Conservation (phyloP, 2,113 vertebrate genomes). For the Laticauda colubrina region DNA sequence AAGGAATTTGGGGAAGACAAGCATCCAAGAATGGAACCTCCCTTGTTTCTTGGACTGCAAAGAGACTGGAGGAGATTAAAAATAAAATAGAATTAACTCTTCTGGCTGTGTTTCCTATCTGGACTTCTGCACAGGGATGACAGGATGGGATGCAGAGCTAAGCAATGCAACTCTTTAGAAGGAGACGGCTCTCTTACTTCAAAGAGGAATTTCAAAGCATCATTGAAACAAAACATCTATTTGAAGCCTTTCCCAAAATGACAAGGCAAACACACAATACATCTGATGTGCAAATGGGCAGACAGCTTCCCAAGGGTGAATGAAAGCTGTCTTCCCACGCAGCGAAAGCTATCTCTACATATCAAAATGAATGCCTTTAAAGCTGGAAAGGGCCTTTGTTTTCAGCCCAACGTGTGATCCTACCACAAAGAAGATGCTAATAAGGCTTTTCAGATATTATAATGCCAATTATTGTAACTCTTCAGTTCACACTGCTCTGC, state of each 20-base stretch:
- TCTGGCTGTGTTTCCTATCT: background rate
- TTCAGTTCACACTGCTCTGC: background rate
- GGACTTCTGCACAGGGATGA: background rate
- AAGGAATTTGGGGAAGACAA: background rate
- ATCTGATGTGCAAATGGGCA: background rate
- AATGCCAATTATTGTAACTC: background rate
- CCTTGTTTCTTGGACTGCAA: background rate
- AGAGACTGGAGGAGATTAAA: background rate
- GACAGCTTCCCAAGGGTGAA: background rate
- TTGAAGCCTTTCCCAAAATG: background rate
- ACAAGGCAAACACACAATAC: background rate
- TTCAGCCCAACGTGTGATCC: background rate
- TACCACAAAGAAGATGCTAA: background rate
- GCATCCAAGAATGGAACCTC: background rate
- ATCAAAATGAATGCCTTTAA: background rate
- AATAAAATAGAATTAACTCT: background rate
- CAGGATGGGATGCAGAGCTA: background rate
- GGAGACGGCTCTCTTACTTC: background rate
- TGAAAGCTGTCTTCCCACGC: background rate
- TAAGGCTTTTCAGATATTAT: background rate
- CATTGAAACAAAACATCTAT: background rate
- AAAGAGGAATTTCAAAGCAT: background rate
- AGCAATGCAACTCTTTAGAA: background rate
- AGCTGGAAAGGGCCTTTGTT: background rate
- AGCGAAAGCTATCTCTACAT: background rate